Percentiles rank a stretch among this genome's conserved stretches.
phyloP scores from a whole-genome alignment of 2,888 invertebrate species.

The Pheosia gnoma region DNA sequence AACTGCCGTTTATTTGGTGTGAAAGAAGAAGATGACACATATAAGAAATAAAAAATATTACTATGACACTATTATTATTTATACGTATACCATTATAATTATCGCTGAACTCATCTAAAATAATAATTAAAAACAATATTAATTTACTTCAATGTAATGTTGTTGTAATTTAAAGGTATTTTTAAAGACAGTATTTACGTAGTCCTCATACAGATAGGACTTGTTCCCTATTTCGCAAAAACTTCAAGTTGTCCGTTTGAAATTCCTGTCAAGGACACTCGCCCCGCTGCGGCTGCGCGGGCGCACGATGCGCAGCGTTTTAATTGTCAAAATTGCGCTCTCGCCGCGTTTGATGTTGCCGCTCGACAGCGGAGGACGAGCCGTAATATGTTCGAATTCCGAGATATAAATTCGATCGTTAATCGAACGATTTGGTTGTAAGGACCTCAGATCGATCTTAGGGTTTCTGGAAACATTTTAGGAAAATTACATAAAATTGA shows the following conservation, averaged over 20 bases:
- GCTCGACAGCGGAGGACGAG: conserved; percentile 40
- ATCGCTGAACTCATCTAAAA: not conserved
- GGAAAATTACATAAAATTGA: not conserved
- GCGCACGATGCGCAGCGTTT: conserved; percentile 71
- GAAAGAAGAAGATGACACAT: conserved; percentile 1
- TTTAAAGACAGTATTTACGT: conserved; percentile 29
- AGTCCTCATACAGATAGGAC: conserved; percentile 63
- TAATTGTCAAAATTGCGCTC: conserved; percentile 80
- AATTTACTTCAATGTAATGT: no score
- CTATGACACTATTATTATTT: conserved; percentile 9
- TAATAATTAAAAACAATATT: no score
- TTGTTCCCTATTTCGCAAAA: conserved; percentile 58
- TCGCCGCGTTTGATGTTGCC: conserved; percentile 67
- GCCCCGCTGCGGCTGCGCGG: conserved; percentile 32
- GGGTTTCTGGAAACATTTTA: not conserved
- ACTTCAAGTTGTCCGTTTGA: conserved; percentile 56
- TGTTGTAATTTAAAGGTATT: no score
- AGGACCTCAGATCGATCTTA: not conserved
- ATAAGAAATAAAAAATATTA: conserved; percentile 30
- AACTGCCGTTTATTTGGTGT: not conserved
- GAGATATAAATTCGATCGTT: conserved; percentile 51
- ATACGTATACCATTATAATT: not conserved
- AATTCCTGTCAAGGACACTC: conserved; percentile 80
- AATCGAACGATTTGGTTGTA: conserved; percentile 36
- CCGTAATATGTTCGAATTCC: conserved; percentile 42